Evolutionary conservation across 2,888 invertebrate species (phyloP).

Genomic region (Oxycera nigricornis): DNA sequence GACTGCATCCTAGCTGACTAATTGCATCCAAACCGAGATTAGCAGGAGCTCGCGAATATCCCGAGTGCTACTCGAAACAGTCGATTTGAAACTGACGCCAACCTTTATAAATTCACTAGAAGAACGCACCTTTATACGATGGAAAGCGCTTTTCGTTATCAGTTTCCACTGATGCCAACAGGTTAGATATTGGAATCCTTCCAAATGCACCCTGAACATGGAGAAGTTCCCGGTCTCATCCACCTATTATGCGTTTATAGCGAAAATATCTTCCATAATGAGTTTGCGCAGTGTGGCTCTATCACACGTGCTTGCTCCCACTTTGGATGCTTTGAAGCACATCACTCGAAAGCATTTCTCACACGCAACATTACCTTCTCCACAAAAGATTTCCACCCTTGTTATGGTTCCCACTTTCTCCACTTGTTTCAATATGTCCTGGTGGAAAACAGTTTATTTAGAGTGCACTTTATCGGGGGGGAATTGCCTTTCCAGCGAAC

Average conservation of each 20-base stretch:
- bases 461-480: conserved; percentile 7
- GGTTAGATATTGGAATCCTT: conserved; percentile 23
- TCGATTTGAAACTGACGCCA: conserved; percentile 18
- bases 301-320: conserved; percentile 6
- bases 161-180: conserved; percentile 22
- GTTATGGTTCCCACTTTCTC: not conserved
- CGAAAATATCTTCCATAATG: not conserved
- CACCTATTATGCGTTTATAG: not conserved
- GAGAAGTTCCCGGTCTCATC: conserved; percentile 6
- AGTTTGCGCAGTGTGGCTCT: not conserved
- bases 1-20: not conserved
- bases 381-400: not conserved
- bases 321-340: not conserved
- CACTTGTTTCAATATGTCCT: not conserved
- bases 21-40: not conserved
- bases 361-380: not conserved
- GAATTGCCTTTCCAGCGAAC: not conserved
- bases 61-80: not conserved
- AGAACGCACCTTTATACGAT: conserved; percentile 17
- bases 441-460: not conserved
- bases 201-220: not conserved
- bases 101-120: conserved; percentile 8
- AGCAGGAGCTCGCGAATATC: not conserved
- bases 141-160: conserved; percentile 9
- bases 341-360: not conserved